Evolutionary conservation across 2,888 invertebrate genomes (phyloP), one percentile per base, ranked within the genome.

Genomic region (Priapulus caudatus): DNA sequence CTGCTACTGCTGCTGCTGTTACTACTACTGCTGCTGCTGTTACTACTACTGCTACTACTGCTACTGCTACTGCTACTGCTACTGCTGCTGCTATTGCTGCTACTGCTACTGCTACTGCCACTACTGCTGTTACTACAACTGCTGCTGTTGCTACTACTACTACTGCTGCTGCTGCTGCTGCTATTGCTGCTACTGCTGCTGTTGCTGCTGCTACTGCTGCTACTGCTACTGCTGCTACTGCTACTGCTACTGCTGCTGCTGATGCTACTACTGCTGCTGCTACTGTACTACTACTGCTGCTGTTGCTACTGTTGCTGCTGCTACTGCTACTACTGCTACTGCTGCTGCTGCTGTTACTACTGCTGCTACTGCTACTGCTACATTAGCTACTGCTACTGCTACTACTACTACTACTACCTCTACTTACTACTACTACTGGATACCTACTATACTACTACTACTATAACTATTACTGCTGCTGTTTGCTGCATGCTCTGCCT

Each of bases 391-490:
- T n/a, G n/a, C n/a, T n/a, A 43, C 23, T 47, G 45, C 48, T 54
- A 43, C 54, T 46, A 43, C 53, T 51, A 48, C 53, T 47, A 50
- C 55, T 50, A 46, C 55, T 46, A 50, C 53, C 53, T 21, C 51
- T 51, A 54, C 55, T 54, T 55, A 54, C 55, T 54, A 51, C 50
- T 55, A 54, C 55, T 54, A 51, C 54, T 50, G n/a, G n/a, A n/a
- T n/a, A n/a, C n/a, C n/a, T n/a, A n/a, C n/a, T n/a, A n/a, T n/a
- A n/a, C n/a, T n/a, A n/a, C n/a, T n/a, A n/a, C n/a, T n/a, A n/a
- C n/a, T n/a, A n/a, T n/a, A n/a, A n/a, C n/a, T n/a, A n/a, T n/a
- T n/a, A n/a, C n/a, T n/a, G n/a, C n/a, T n/a, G n/a, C n/a, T n/a
- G n/a, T n/a, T n/a, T n/a, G n/a, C n/a, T n/a, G n/a, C n/a, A n/a